Base-by-base conservation (phyloP, 2,888 invertebrate genomes). In the Sicus ferrugineus region DNA sequence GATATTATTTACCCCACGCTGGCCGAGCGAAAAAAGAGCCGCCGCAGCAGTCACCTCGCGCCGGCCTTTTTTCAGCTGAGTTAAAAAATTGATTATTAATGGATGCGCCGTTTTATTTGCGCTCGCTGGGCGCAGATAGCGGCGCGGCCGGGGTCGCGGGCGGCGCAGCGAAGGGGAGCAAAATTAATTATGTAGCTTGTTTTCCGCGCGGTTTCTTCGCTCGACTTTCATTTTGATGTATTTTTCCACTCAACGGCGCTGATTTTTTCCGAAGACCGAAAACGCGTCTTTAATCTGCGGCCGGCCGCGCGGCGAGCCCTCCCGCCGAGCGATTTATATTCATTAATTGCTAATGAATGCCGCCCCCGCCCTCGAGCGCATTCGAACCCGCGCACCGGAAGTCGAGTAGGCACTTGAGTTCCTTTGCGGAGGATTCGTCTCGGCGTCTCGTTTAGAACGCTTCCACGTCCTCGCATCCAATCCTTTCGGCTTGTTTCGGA, bases 121-220 rank as follows among this genome's bases (percentile, higher is more conserved):
- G 48, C 38, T 58, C 5, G 42, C 34, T 34, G 34, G 34, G 34
- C 9, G 34, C 34, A 34, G 14, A 34, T 34, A 7, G 34, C 42
- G 14, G 4, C 14, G 42, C n/a, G 14, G n/a, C 11, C 16, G 16
- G n/a, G 16, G 16, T 4, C 3, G n/a, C 5, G 4, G 42, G 14
- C n/a, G n/a, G n/a, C 7, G n/a, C 14, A 42, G 42, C 42, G 79
- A 76, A 75, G 72, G 73, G 71, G 73, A 75, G 74, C 71, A 77
- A 80, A 82, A 81, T 82, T 82, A 82, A 82, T 82, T 81, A 81
- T 81, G 80, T 79, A 81, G 81, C 82, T 81, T 78, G 79, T 75
- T 77, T 72, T 70, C n/a, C 31, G 56, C 59, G n/a, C n/a, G 52
- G 66, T 59, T 58, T 62, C 67, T 34, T 50, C 31, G 61, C 68